phyloP scores from a whole-genome alignment of 2,888 invertebrate species.

The Phyllotreta striolata region DNA sequence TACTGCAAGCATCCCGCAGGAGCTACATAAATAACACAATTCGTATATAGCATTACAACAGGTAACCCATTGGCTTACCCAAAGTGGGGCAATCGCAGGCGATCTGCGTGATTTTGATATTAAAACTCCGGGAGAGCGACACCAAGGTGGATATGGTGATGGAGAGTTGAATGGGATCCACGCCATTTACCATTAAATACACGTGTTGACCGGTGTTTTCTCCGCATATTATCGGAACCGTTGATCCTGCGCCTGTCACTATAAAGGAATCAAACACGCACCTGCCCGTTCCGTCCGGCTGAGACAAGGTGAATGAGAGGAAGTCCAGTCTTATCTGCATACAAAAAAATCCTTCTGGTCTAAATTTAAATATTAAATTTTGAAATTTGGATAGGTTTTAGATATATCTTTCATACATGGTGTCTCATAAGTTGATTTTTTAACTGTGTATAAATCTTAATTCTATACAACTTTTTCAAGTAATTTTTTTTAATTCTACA shows the following conservation, averaged over 20 bases:
- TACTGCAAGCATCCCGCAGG: conserved; percentile 83
- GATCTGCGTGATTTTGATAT: conserved; percentile 76
- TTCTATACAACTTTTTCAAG: no score
- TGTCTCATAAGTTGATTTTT: no score
- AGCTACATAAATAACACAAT: conserved; percentile 63
- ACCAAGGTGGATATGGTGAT: conserved; percentile 70
- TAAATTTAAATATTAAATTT: no score
- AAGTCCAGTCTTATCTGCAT: conserved; percentile 79
- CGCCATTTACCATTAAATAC: conserved; percentile 77
- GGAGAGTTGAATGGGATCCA: conserved; percentile 72
- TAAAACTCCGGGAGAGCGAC: conserved; percentile 75
- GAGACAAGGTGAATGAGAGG: conserved; percentile 73
- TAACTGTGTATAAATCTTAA: no score
- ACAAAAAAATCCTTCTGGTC: no score
- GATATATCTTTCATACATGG: no score
- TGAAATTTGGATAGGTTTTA: no score
- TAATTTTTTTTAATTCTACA: no score
- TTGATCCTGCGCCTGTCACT: conserved; percentile 73
- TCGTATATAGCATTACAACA: background rate
- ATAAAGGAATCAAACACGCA: conserved; percentile 76
- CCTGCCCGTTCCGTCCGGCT: conserved; percentile 76
- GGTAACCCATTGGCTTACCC: conserved; percentile 62
- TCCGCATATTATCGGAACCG: conserved; percentile 81
- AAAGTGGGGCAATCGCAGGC: conserved; percentile 74
- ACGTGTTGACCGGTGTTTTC: conserved; percentile 82